Evolutionary conservation across 2,888 invertebrate species (phyloP).

Genomic region (Chaitophorus viminalis): DNA sequence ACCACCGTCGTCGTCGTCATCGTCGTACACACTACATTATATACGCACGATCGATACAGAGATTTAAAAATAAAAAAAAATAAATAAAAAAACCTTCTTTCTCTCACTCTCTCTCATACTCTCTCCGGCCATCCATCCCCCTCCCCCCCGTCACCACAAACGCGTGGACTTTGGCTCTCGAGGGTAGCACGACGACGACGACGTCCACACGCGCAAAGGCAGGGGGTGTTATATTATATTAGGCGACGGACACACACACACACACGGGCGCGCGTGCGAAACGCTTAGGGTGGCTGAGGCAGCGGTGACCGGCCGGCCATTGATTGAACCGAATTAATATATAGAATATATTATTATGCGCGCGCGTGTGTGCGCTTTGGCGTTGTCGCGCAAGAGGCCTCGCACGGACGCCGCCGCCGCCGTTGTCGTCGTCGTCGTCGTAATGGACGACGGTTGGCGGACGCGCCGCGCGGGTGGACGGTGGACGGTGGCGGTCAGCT

Average conservation of each 20-base stretch:
- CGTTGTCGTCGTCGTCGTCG: neutral
- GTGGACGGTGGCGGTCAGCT: neutral
- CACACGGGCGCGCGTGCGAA: neutral
- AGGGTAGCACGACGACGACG: neutral
- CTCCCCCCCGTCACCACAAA: too few relatives aligned
- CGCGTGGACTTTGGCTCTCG: neutral
- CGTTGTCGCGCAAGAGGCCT: slow-evolving; percentile 45
- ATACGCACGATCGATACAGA: slow-evolving; percentile 50
- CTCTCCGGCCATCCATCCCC: too few relatives aligned
- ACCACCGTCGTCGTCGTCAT: neutral
- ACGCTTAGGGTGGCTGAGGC: neutral
- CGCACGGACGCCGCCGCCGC: neutral
- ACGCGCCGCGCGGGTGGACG: neutral
- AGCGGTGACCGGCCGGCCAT: slow-evolving; percentile 18
- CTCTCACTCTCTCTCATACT: too few relatives aligned
- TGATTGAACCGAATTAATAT: slow-evolving; percentile 58
- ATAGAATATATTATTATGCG: slow-evolving; percentile 46
- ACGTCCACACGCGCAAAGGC: too few relatives aligned
- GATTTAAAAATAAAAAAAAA: slow-evolving; percentile 47
- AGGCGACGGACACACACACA: slow-evolving; percentile 25
- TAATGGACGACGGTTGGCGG: neutral
- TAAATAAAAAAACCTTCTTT: slow-evolving; percentile 30
- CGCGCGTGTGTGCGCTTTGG: slow-evolving; percentile 36
- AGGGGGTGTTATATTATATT: slow-evolving; percentile 28
- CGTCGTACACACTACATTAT: slow-evolving; percentile 30